Evolutionary conservation across 2,888 invertebrate species (phyloP), one percentile per base, ranked within the genome.

Genomic region (Melikaiella ostensackeni): DNA sequence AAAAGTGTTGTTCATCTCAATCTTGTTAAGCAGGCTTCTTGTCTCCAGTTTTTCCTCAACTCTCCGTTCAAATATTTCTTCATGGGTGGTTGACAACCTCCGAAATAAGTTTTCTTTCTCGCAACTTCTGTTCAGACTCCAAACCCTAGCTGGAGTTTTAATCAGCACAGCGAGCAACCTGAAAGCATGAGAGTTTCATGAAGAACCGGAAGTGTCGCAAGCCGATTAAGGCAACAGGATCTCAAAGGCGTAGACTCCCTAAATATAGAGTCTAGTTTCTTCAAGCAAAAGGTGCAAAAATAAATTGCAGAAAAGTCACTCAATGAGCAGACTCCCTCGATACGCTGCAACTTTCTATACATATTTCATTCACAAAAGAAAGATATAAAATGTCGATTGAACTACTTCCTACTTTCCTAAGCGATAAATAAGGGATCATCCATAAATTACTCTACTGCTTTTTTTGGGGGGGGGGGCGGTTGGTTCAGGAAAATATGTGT

Each of bases 141-240:
- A 46, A 66, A 46, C 38, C 19, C 50, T 61, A 33, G 35, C 64
- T 55, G 4, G 42, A 50, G 50, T 77, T 55, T 77, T 46, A 77
- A 77, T 73, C 59, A 77, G 55, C 33, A 74, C 61, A 50, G 57
- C 46, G 62, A 27, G 38, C 27, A 33, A 21, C 38, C 27, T 70
- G 59, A 70, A 76, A 57, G 57, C 50, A 50, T 59, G 70, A 66
- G 70, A 50, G 50, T 55, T 50, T 70, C 50, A 50, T 38, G 61
- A 61, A 57, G 38, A 75, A 30, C 50, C 38, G 75, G 79, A 66
- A 74, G 76, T 70, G 76, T 74, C 42, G 62, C 75, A 79, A 77
- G 75, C 76, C 70, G 75, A 79, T 79, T 79, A 79, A 75, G 62
- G 75, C 62, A 76, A 76, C 59, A 74, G 61, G 76, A 76, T 79